Percentiles rank a stretch among this genome's conserved stretches.
Evolutionary conservation across 2,797 vertebrate species (phyloP).

Genomic region (Ceyx erithaca): DNA sequence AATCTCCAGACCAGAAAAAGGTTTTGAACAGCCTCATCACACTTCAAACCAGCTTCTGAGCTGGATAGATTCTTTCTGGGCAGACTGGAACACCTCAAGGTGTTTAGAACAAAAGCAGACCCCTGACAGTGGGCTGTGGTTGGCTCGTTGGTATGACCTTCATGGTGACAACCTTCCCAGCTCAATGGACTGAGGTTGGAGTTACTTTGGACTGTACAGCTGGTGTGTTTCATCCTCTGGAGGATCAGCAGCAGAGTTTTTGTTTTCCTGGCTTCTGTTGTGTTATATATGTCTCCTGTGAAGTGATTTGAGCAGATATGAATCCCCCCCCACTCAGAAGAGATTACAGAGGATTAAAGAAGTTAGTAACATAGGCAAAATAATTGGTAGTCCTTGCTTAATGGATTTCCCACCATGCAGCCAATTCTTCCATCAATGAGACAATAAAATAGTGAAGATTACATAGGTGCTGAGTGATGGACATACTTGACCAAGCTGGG

Average conservation of each 20-base stretch:
- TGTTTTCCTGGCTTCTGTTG: conserved; percentile 27
- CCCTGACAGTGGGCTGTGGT: not conserved
- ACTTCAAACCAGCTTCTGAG: not conserved
- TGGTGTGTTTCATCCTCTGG: not conserved
- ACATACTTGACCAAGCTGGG: conserved; percentile 61
- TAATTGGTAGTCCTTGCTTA: conserved; percentile 52
- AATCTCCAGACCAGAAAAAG: not conserved
- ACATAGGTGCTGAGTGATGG: conserved; percentile 67
- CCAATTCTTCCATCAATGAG: conserved; percentile 68
- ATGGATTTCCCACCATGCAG: conserved; percentile 60
- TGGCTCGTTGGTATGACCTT: not conserved
- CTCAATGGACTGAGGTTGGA: not conserved
- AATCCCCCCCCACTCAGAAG: conserved; percentile 27
- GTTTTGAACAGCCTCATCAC: not conserved
- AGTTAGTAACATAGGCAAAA: conserved; percentile 1
- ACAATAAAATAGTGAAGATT: conserved; percentile 65
- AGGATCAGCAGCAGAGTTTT: not conserved
- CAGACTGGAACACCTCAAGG: not conserved
- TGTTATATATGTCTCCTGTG: conserved; percentile 3
- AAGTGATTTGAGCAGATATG: conserved; percentile 34
- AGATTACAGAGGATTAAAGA: conserved; percentile 65
- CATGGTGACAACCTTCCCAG: not conserved
- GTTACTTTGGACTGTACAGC: not conserved
- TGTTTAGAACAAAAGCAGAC: not conserved
- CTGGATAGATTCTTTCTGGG: not conserved